Base-by-base conservation (phyloP, 2,113 vertebrate genomes). In the Stigmatopora argus region DNA sequence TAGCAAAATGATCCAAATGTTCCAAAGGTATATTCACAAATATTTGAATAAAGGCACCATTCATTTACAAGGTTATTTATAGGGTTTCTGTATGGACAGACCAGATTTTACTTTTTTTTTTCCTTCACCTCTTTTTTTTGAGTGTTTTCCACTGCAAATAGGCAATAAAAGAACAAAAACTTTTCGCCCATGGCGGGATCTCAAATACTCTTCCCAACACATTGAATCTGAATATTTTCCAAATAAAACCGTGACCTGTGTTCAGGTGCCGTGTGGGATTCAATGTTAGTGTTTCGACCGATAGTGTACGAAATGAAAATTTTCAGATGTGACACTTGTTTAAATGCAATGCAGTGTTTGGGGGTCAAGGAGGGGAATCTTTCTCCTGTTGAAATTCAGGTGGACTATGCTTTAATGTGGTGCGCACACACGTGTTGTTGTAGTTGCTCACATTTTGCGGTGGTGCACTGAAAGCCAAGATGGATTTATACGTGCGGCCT, bases 401-500 rank as follows among this genome's bases (percentile, higher is more conserved):
- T 74, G 66, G 79, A 74, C 68, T n/a, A 59, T 31, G 49, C 67
- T 69, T 64, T 5, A 53, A 69, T 0, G 77, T 71, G 67, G 47
- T 52, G 55, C 61, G 58, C 63, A 58, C 70, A 18, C 66, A 72
- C 63, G 23, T 70, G 66, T 68, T 68, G 66, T 71, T 68, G 62
- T 49, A 74, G 56, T 62, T 57, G 23, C 70, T 74, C 62, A 35
- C 68, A 73, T 69, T 77, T 69, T 77, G 70, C 57, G 74, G 78
- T 76, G 64, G 66, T 76, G 71, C 73, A 72, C 59, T 51, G 44
- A 70, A 67, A 77, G 75, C 73, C 67, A 62, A 7, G 4, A 68
- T 64, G 67, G 80, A 89, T 89, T 87, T 87, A 86, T 82, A 75
- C 61, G 75, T 72, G 74, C 72, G 62, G 77, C 70, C 31, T 18